Evolutionary conservation across 2,113 vertebrate genomes (phyloP).

Genomic region (Montifringilla adamsi): DNA sequence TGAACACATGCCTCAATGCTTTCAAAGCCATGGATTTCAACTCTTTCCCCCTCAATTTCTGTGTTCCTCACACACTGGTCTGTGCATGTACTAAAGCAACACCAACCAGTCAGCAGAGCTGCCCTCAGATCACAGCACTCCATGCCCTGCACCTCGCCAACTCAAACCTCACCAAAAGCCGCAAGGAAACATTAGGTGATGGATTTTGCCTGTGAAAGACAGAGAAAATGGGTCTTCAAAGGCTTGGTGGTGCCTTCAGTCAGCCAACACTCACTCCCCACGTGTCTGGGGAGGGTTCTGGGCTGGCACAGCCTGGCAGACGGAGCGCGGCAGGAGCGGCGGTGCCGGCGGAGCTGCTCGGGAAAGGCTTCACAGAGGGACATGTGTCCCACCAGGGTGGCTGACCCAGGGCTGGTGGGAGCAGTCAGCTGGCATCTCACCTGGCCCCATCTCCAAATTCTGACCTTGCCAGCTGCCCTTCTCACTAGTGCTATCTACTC

Average conservation of each 20-base stretch:
- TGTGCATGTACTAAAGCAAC: not conserved
- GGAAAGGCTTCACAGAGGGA: not conserved
- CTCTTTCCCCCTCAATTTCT: not conserved
- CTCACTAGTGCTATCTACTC: not conserved
- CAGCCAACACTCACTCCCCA: not conserved
- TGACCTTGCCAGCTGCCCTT: not conserved
- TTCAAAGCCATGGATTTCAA: not conserved
- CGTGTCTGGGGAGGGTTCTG: not conserved
- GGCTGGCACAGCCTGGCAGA: not conserved
- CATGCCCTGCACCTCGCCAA: not conserved
- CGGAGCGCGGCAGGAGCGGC: rapidly evolving
- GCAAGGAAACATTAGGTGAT: rapidly evolving
- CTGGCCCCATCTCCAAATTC: rapidly evolving
- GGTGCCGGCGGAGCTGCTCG: rapidly evolving
- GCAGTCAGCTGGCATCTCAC: rapidly evolving
- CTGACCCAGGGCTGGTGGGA: not conserved
- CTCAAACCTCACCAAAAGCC: not conserved
- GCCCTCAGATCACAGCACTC: not conserved
- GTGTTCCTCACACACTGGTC: not conserved
- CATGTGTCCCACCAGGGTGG: rapidly evolving
- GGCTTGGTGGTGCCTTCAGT: not conserved
- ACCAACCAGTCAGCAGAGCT: not conserved
- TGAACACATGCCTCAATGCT: not conserved
- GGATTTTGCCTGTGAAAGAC: not conserved
- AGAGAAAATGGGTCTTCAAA: not conserved